A percentile compares a stretch with the other conserved stretches of the same genome.
Conservation (phyloP, 1,140 invertebrate genomes). For the Archivesica marissinica region DNA sequence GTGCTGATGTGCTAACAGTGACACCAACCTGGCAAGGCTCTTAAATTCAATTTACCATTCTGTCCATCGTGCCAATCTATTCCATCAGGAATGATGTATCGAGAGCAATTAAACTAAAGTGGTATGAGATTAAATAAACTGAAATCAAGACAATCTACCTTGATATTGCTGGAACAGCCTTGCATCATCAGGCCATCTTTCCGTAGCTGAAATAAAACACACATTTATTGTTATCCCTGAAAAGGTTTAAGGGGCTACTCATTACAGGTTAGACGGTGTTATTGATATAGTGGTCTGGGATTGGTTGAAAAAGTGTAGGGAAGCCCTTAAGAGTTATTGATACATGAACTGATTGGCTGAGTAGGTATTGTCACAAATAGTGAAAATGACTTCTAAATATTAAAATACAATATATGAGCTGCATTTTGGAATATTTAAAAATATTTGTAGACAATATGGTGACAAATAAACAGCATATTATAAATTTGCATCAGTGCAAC, state of each 20-base stretch:
- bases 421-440: too few species aligned
- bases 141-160: conserved; percentile 74
- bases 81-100: background rate
- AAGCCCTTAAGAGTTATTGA: background rate
- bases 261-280: background rate
- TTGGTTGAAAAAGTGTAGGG: too few species aligned
- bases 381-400: background rate
- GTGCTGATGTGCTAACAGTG: background rate
- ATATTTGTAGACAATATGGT: too few species aligned
- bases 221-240: background rate
- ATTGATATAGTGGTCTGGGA: background rate
- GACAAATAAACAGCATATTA: too few species aligned
- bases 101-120: background rate
- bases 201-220: conserved; percentile 85
- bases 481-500: too few species aligned
- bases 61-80: background rate
- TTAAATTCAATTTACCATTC: background rate
- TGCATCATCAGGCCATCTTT: conserved; percentile 94
- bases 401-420: too few species aligned
- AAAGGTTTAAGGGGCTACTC: background rate
- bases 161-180: conserved; percentile 94
- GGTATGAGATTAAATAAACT: background rate
- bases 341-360: background rate
- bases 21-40: too few species aligned
- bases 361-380: background rate